Conservation (phyloP, 2,888 invertebrate genomes). For the Harpalus rufipes region DNA sequence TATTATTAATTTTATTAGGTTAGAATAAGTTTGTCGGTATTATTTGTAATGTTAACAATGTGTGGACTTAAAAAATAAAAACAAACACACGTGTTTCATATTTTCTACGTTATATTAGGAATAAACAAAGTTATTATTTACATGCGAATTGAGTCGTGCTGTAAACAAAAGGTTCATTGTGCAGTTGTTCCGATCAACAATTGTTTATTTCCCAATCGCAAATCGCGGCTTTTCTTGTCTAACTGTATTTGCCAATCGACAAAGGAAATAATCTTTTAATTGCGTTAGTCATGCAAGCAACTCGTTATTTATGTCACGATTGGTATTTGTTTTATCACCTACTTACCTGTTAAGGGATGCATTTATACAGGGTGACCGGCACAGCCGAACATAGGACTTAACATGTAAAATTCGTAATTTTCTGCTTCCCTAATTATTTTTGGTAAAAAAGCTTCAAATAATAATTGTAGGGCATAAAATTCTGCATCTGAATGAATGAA, state of each 20-base stretch:
- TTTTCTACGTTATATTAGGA: constrained; percentile 15
- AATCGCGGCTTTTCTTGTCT: constrained; percentile 31
- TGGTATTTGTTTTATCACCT: not conserved
- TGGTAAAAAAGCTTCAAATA: too few relatives aligned
- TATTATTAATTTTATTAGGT: constrained; percentile 46
- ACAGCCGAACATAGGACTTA: too few relatives aligned
- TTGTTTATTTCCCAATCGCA: constrained; percentile 15
- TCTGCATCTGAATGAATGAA: too few relatives aligned
- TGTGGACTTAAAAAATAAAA: constrained; percentile 23
- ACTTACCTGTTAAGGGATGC: too few relatives aligned
- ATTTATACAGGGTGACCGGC: too few relatives aligned
- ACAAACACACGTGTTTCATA: constrained; percentile 44
- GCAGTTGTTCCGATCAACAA: constrained; percentile 11
- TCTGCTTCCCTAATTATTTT: too few relatives aligned
- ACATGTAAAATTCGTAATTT: too few relatives aligned
- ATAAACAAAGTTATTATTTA: constrained; percentile 43
- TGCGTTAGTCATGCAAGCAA: constrained; percentile 55
- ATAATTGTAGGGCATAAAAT: too few relatives aligned
- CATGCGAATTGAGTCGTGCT: not conserved
- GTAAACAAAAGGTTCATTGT: constrained; percentile 52
- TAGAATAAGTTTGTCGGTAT: not conserved
- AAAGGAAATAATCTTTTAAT: constrained; percentile 59
- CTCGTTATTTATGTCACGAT: constrained; percentile 57
- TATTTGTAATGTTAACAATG: too few relatives aligned
- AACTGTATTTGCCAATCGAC: constrained; percentile 52